Evolutionary conservation across 2,113 vertebrate genomes (phyloP), one percentile per base, ranked within the genome.

Genomic region (Pholis gunnellus): DNA sequence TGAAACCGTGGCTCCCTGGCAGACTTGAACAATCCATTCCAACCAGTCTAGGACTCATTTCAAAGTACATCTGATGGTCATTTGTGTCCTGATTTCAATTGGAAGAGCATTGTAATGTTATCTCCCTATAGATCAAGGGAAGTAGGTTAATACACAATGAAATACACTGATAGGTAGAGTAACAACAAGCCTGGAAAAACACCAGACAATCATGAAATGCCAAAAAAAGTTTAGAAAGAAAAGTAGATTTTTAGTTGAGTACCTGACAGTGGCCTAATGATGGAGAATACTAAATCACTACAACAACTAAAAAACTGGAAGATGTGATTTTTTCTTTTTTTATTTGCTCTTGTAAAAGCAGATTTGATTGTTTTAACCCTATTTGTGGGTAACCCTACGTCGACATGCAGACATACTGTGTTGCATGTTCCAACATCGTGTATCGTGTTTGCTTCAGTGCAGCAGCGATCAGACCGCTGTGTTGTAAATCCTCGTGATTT

Each of bases 201-300:
- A 27, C 14, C 25, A 78, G 89, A 92, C 93, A 93, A 94, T 94
- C 92, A 86, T 29, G 34, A 72, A 84, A 92, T 86, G 89, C 90
- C 91, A 88, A 91, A 92, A 57, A 71, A 61, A 40, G 18, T 34
- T 71, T 36, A 6, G 77, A 54, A 69, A 38, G 34, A 36, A 60
- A 34, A 29, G 20, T 46, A 38, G 0, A 20, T 46, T 52, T 27
- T 68, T 77, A 65, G 34, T 44, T 54, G 15, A n/a, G 50, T 61
- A 76, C 31, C 38, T 36, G 69, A 72, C 56, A 68, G 79, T 78
- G 61, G 74, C n/a, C 71, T 79, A 89, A 79, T 59, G 25, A 75
- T 44, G 66, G 50, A 15, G 29, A 76, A 71, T 34, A 40, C 66
- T 75, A 25, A 75, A 69, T 67, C 69, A 87, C 36, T 75, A 61